Base-by-base conservation (phyloP, 2,888 invertebrate genomes). In the Drosophila formosana region DNA sequence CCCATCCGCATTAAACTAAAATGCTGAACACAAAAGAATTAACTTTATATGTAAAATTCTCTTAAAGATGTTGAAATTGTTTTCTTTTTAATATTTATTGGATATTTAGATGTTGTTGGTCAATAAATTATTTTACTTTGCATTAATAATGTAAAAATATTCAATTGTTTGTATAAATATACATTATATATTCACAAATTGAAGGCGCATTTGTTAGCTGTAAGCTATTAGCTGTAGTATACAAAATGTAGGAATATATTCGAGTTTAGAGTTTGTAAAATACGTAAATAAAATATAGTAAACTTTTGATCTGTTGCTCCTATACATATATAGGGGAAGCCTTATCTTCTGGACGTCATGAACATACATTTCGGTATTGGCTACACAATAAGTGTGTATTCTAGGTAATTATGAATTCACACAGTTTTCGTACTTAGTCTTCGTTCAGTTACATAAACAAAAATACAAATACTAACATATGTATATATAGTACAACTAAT, bases 201-300 rank as follows among this genome's bases (percentile, higher is more conserved):
- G 57, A 88, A 88, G 80, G 85, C 88, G 85, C 88, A 57, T 67
- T 65, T 28, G 79, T 84, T 81, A 78, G 78, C 79, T 76, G 61
- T 66, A 63, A 82, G 80, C 86, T 58, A 57, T 55, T 61, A 68
- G 53, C 57, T 50, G 46, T 75, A 83, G 83, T 74, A 66, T 83
- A 74, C 81, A 84, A 75, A 60, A 52, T 75, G 34, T 75, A 76
- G 76, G 76, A 76, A 73, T 76, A 75, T 75, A 52, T 70, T 75
- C 58, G 62, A 79, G 70, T 73, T 67, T 23, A 37, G 46, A 46
- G 64, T 75, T 37, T 37, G 65, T 79, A 62, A 73, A 73, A 68
- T 64, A 66, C 55, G 60, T 56, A 77, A 66, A 43, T 68, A 64
- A 45, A 64, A 69, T 73, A 61, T 61, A 47, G 41, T 57, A 53